Percentiles rank a stretch among this genome's conserved stretches.
These are phyloP conservation scores for Euzetes globulus DNA, from an alignment of 2,888 invertebrate species.

Conservation along the genomic window DNA sequence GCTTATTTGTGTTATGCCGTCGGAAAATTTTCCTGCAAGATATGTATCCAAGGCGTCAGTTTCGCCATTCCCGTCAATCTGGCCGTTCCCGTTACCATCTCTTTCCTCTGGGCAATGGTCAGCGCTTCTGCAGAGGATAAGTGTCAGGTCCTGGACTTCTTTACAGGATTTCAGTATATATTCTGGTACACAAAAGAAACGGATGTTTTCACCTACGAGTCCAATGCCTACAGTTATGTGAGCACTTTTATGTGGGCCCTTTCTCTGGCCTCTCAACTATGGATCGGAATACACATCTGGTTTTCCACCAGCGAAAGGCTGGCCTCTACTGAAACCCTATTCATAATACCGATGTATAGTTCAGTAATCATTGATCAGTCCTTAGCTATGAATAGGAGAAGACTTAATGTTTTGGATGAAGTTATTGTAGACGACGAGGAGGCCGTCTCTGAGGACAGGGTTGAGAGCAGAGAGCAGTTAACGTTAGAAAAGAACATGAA, in stretches of 20 bases:
- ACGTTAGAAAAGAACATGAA: not conserved
- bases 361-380: constrained; percentile 42
- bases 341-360: constrained; percentile 50
- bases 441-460: too few species aligned
- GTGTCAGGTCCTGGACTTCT: constrained; percentile 7
- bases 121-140: constrained; percentile 5
- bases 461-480: too few species aligned
- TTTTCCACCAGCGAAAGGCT: constrained; percentile 32
- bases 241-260: constrained; percentile 27
- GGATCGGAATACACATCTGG: constrained; percentile 33
- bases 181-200: constrained; percentile 15
- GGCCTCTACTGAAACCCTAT: constrained; percentile 46
- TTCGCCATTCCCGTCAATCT: constrained; percentile 50
- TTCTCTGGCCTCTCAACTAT: constrained; percentile 13
- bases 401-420: constrained; percentile 19
- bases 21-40: constrained; percentile 52
- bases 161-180: constrained; percentile 32
- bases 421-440: not conserved
- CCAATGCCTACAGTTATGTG: not conserved
- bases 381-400: constrained; percentile 41
- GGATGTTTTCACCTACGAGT: constrained; percentile 45
- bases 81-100: constrained; percentile 45
- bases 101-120: constrained; percentile 37
- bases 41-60: constrained; percentile 50
- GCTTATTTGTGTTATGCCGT: constrained; percentile 50